Evolutionary conservation across 2,797 vertebrate genomes (phyloP).

Genomic region (Sebastolobus alascanus): DNA sequence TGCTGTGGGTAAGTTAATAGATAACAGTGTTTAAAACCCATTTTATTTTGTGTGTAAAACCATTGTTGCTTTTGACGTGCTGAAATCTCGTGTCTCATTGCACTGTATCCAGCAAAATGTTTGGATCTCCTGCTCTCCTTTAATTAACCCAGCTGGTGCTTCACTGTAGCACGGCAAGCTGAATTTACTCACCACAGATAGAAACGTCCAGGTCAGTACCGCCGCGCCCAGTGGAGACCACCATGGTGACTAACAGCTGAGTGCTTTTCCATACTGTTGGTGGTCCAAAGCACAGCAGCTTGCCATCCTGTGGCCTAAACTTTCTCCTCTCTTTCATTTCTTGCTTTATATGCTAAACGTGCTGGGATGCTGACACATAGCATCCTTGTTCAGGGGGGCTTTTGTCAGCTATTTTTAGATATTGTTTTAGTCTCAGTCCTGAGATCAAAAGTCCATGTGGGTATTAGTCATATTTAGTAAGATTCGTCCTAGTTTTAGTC

Average conservation of each 20-base stretch:
- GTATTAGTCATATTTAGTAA: neutral
- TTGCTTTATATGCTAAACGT: neutral
- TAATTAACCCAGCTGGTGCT: slow-evolving; percentile 43
- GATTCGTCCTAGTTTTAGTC: neutral
- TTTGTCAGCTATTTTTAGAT: neutral
- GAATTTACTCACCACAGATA: slow-evolving; percentile 42
- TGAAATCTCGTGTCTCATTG: neutral
- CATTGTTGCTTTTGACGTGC: neutral
- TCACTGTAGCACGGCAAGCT: slow-evolving; percentile 13
- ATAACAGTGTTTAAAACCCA: neutral
- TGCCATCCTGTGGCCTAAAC: slow-evolving; percentile 8
- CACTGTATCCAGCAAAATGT: slow-evolving; percentile 12
- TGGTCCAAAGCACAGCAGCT: slow-evolving; percentile 36
- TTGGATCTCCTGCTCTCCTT: slow-evolving; percentile 33
- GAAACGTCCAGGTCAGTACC: slow-evolving; percentile 35
- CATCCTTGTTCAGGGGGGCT: neutral
- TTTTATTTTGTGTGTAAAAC: neutral
- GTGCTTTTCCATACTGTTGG: slow-evolving; percentile 51
- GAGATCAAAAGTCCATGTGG: neutral
- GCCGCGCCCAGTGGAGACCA: slow-evolving; percentile 46
- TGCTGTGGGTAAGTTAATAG: neutral
- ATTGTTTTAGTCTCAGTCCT: neutral
- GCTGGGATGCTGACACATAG: slow-evolving; percentile 15
- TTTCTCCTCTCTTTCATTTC: slow-evolving; percentile 5
- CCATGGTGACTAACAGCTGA: slow-evolving; percentile 32